Evolutionary conservation across 2,888 invertebrate genomes (phyloP), one percentile per base, ranked within the genome.

Genomic region (Lacanobia oleracea): DNA sequence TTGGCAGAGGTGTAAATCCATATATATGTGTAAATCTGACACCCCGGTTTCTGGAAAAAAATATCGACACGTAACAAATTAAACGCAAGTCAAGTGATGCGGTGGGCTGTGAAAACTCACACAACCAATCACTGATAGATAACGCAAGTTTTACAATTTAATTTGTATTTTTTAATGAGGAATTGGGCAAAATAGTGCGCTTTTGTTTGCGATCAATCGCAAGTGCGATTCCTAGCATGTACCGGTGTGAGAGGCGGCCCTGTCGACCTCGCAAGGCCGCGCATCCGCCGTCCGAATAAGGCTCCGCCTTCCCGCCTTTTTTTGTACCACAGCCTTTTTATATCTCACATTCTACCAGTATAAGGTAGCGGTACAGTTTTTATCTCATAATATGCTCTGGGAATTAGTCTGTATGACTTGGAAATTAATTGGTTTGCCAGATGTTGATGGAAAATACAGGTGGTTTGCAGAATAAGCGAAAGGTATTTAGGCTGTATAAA

Each of bases 221-320:
- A 27, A 40, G 9, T 60, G 54, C 37, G 1, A 12, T 23, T 8
- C 56, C 27, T 43, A 8, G 53, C 40, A 33, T 67, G 37, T 33
- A 23, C 67, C 90, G 90, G 94, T 94, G 93, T 92, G 78, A 91
- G 23, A 2, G 73, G 48, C 54, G 48, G 40, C 73, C 56, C 27
- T 27, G 23, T 60, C 86, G 93, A 92, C 94, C 93, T 93, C 92
- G 88, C 94, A 94, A 94, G 94, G 94, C 93, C 93, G 91, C 77
- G 81, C 87, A 88, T 90, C 91, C 92, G 86, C 77, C 67, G 85
- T 43, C 80, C 72, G 79, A 84, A 82, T 77, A 81, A 77, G 86
- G 77, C 70, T 64, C 67, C 71, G 27, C 75, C 72, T 73, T 79
- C 57, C 64, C 65, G 65, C 67, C 64, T 37, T 63, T 84, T 83